Evolutionary conservation across 1,140 invertebrate genomes (phyloP), one percentile per base, ranked within the genome.

Genomic region (Holcopasites calliopsidis): DNA sequence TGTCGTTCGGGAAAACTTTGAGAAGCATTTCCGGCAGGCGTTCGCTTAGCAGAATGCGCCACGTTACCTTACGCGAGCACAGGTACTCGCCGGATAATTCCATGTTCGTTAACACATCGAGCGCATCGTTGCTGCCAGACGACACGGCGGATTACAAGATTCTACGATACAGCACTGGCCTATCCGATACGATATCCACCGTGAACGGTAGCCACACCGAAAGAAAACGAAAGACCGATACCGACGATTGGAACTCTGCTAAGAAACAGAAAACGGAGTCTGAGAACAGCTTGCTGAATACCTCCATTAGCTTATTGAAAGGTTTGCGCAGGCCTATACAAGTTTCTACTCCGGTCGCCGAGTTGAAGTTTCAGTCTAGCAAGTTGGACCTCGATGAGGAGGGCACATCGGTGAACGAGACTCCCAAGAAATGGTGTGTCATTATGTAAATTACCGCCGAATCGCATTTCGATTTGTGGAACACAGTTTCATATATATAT

Each of bases 81-180:
- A 83, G 85, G 69, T 73, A 86, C 31, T 89, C 89, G 3, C 88
- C 88, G 5, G 89, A 88, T 42, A 86, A 83, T 38, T 89, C 88
- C 7, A 73, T 90, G 11, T 90, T 87, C 50, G 88, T 90, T 0
- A 90, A 90, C 28, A 88, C 83, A 0, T 90, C 88, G 0, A 72
- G 21, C 11, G 60, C 61, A 7, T 90, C 88, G 0, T 18, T 86
- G 10, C 38, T 74, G 2, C 78, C 65, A 7, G 86, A 89, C 4
- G 87, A 86, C 3, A n/a, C 10, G 7, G 8, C 28, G 8, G 83
- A 83, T 40, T 75, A 64, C 4, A 89, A 88, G 72, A 64, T 79
- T 8, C 40, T 81, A 21, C 85, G 74, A 38, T 83, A 85, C 70
- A 80, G 60, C 5, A 80, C 47, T 3, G 82, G 80, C 21, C 40